Evolutionary conservation across 2,113 vertebrate genomes (phyloP).

Genomic region (Galemys pyrenaicus): DNA sequence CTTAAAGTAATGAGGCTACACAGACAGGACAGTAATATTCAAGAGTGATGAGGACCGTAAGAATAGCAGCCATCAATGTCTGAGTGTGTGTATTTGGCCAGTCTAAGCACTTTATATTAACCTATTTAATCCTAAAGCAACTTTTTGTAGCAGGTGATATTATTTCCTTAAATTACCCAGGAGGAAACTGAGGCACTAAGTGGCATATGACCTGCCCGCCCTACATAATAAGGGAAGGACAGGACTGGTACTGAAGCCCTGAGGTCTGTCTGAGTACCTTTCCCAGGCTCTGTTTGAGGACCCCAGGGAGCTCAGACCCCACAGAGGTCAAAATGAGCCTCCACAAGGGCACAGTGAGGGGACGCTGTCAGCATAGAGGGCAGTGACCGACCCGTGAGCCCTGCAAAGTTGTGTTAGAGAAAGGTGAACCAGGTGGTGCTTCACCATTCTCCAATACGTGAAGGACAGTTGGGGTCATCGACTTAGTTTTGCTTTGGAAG

Average conservation of each 20-base stretch:
- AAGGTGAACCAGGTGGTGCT: not conserved
- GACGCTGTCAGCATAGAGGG: not conserved
- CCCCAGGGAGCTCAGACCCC: not conserved
- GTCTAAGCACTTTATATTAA: not conserved
- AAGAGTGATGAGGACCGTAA: not conserved
- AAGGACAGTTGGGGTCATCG: not conserved
- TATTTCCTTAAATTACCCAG: not conserved
- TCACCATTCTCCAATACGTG: not conserved
- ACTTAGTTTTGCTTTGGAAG: not conserved
- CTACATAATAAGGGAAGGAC: not conserved
- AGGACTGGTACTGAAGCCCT: too few species aligned
- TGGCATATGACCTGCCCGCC: not conserved
- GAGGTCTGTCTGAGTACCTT: too few species aligned
- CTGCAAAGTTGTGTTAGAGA: not conserved
- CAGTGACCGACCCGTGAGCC: accelerated
- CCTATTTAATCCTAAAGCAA: not conserved
- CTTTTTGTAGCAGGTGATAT: not conserved
- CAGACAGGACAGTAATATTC: not conserved
- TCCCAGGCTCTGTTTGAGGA: not conserved
- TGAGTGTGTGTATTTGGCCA: not conserved
- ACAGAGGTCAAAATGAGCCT: not conserved
- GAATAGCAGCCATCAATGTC: not conserved
- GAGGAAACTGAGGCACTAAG: not conserved
- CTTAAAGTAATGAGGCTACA: not conserved
- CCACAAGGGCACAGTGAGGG: not conserved